A percentile compares a stretch with the other conserved stretches of the same genome.
Evolutionary conservation across 2,888 invertebrate genomes (phyloP).

Genomic region (Troides oblongomaculatus): DNA sequence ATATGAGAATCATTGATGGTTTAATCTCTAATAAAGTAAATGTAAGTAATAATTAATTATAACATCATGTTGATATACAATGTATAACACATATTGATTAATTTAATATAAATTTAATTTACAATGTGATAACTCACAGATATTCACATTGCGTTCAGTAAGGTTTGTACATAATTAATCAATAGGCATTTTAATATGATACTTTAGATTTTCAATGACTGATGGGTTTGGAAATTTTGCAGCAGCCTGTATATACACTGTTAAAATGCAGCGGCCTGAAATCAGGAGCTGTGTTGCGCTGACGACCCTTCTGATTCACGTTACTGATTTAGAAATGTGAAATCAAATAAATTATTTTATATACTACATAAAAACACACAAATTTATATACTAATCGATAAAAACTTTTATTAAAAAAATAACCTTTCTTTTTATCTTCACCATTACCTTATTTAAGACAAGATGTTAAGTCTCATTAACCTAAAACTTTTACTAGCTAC

Average conservation of each 20-base stretch:
- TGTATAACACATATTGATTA: not conserved
- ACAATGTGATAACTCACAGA: not conserved
- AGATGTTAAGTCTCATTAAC: no score
- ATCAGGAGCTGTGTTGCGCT: slow-evolving; percentile 71
- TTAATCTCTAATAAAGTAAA: not conserved
- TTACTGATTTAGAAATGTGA: no score
- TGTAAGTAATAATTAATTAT: not conserved
- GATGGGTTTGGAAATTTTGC: slow-evolving; percentile 32
- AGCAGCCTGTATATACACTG: slow-evolving; percentile 68
- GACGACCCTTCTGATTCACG: slow-evolving; percentile 50
- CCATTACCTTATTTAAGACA: no score
- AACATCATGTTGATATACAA: not conserved
- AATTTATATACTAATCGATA: no score
- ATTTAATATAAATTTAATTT: not conserved
- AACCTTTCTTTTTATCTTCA: no score
- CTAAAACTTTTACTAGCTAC: no score
- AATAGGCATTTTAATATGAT: slow-evolving; percentile 8
- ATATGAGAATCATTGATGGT: not conserved
- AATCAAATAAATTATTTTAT: no score
- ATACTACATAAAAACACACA: no score
- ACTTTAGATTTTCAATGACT: slow-evolving; percentile 17
- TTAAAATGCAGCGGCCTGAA: slow-evolving; percentile 71
- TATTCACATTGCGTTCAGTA: not conserved
- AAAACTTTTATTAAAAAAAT: no score
- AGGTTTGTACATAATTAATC: slow-evolving; percentile 16